A percentile compares a stretch with the other conserved stretches of the same genome.
Conservation (phyloP, 2,888 invertebrate genomes). For the Aspidiotus rigidus region DNA sequence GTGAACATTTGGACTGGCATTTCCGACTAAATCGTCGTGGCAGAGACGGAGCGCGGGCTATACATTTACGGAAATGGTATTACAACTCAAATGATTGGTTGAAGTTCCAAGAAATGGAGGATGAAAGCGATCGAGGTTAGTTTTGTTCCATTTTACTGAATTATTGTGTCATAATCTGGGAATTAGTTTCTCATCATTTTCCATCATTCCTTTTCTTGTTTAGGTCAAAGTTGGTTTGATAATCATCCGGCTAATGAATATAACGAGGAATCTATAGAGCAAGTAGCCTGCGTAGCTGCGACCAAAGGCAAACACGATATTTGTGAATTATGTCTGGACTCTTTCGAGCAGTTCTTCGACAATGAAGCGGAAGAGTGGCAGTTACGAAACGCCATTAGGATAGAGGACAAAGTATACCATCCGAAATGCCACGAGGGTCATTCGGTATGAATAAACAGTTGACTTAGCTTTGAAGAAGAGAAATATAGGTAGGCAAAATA, state of each 20-base stretch:
- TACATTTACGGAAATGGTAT: constrained; percentile 80
- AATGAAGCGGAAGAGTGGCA: constrained; percentile 98
- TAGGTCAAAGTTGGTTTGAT: constrained; percentile 83
- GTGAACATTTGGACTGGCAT: constrained; percentile 97
- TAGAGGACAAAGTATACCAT: constrained; percentile 72
- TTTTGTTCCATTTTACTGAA: constrained; percentile 18
- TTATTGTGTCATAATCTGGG: not conserved
- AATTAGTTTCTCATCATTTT: not conserved
- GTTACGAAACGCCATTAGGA: constrained; percentile 67
- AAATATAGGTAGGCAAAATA: too few species aligned
- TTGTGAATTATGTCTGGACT: constrained; percentile 86
- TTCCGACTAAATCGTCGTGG: constrained; percentile 87
- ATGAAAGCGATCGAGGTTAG: constrained; percentile 73
- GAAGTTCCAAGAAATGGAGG: constrained; percentile 87
- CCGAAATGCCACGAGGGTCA: constrained; percentile 83
- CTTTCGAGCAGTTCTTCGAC: constrained; percentile 90
- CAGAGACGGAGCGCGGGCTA: constrained; percentile 72
- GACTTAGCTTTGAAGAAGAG: not conserved
- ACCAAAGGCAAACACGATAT: constrained; percentile 54
- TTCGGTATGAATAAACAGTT: constrained; percentile 29
- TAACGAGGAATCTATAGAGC: constrained; percentile 50
- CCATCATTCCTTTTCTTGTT: not conserved
- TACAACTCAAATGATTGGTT: constrained; percentile 85
- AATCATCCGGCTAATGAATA: constrained; percentile 48
- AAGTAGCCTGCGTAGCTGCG: constrained; percentile 62